Percentiles rank a stretch among this genome's conserved stretches.
phyloP scores from a whole-genome alignment of 2,888 invertebrate species.

The Drosophila helvetica region DNA sequence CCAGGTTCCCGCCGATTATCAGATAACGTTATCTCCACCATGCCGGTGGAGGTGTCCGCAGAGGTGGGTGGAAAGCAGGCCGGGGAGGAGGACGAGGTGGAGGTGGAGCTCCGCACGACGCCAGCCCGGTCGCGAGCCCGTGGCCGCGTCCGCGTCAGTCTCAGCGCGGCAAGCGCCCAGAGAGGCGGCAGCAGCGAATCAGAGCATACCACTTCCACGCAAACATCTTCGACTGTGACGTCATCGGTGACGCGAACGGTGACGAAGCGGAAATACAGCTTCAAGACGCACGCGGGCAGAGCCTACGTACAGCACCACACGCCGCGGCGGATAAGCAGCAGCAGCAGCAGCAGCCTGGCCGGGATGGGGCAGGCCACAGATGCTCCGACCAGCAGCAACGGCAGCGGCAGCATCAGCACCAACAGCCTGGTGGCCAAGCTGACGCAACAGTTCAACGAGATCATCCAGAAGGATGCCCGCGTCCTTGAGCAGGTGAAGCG shows the following conservation, averaged over 20 bases:
- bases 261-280: conserved; percentile 82
- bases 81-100: conserved; percentile 4
- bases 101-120: conserved; percentile 19
- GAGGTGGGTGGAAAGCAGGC: conserved; percentile 9
- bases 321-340: conserved; percentile 65
- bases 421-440: conserved; percentile 88
- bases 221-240: conserved; percentile 42
- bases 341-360: conserved; percentile 6
- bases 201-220: conserved; percentile 41
- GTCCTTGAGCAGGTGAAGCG: conserved; percentile 86
- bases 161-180: conserved; percentile 58
- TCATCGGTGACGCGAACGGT: conserved; percentile 42
- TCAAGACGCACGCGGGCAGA: conserved; percentile 82
- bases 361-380: conserved; percentile 1
- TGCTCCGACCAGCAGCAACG: conserved; percentile 26
- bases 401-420: conserved; percentile 15
- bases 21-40: conserved; percentile 38
- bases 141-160: conserved; percentile 40
- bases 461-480: conserved; percentile 84
- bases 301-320: conserved; percentile 70
- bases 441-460: conserved; percentile 89
- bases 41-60: conserved; percentile 12
- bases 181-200: conserved; percentile 68
- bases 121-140: conserved; percentile 22
- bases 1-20: conserved; percentile 51